phyloP scores from a whole-genome alignment of 1,140 invertebrate genomes.

The Saccostrea glomerata region DNA sequence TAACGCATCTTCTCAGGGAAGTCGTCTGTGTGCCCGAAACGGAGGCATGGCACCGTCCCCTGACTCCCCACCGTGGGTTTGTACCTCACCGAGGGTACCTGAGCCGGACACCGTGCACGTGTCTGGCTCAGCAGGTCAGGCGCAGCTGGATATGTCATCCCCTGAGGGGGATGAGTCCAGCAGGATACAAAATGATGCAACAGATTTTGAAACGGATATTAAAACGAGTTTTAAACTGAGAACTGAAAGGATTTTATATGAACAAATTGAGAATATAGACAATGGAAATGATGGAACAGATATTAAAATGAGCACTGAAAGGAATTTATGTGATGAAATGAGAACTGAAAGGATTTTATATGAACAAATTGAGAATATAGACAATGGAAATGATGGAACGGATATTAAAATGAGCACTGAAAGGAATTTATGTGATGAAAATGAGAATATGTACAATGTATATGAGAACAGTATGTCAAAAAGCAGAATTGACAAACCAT shows the following conservation, averaged over 20 bases:
- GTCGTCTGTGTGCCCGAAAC: conserved; percentile 13
- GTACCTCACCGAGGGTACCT: no score
- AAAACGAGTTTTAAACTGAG: no score
- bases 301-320: no score
- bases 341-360: no score
- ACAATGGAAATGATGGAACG: no score
- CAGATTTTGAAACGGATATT: background rate
- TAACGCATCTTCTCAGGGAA: conserved; percentile 3
- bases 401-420: background rate
- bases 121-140: background rate
- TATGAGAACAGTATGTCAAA: background rate
- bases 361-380: no score
- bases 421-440: background rate
- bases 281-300: no score
- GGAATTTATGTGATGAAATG: no score
- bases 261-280: no score
- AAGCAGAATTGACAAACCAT: background rate
- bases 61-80: no score
- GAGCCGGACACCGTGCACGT: no score
- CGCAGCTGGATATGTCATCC: conserved; percentile 7
- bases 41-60: conserved; percentile 10
- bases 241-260: no score
- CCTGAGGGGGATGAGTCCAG: background rate
- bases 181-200: background rate
- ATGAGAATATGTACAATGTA: background rate